Evolutionary conservation across 2,797 vertebrate genomes (phyloP).

Genomic region (Pitangus sulphuratus): DNA sequence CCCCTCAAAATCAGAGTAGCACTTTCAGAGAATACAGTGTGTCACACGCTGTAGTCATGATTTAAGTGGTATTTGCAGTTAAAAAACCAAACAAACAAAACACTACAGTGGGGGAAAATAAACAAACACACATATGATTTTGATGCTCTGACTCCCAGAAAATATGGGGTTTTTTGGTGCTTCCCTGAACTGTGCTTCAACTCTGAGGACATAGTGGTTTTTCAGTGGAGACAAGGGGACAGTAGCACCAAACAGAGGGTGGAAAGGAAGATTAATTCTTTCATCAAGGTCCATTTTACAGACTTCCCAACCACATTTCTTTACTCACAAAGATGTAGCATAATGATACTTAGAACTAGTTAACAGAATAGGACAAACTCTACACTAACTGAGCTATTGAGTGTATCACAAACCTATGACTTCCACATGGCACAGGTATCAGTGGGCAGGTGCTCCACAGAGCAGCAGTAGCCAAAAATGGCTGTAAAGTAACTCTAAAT

Average conservation of each 20-base stretch:
- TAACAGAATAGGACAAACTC: not conserved
- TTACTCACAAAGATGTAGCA: rapidly evolving
- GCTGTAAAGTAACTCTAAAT: not conserved
- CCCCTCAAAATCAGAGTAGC: not conserved
- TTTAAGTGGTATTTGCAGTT: not conserved
- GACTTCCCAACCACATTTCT: not conserved
- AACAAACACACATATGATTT: not conserved
- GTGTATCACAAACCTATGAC: not conserved
- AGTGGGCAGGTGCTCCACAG: not conserved
- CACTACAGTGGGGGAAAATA: not conserved
- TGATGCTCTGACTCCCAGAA: not conserved
- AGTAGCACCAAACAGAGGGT: not conserved
- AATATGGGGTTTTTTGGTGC: not conserved
- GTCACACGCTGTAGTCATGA: rapidly evolving
- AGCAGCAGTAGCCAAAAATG: not conserved
- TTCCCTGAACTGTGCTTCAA: not conserved
- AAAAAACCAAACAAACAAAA: not conserved
- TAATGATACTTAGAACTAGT: not conserved
- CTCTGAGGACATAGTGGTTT: not conserved
- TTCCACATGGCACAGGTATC: not conserved
- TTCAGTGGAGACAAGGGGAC: not conserved
- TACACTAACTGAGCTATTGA: not conserved
- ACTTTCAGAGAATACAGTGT: not conserved
- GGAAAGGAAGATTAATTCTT: not conserved
- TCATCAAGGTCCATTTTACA: not conserved